Evolutionary conservation across 1,140 invertebrate genomes (phyloP).

Genomic region (Homalodisca vitripennis): DNA sequence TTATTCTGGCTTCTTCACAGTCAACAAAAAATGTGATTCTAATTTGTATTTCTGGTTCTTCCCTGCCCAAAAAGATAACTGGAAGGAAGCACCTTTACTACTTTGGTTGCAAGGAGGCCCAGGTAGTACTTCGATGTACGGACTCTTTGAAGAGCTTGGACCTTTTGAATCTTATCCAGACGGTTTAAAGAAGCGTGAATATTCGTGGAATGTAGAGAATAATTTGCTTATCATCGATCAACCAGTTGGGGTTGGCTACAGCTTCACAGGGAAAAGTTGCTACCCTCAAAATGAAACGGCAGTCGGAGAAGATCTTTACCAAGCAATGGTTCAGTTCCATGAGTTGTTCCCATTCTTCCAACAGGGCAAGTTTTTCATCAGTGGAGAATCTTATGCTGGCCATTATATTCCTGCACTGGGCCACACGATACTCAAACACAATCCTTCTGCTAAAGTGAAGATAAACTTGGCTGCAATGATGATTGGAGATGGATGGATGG

Average conservation of each 20-base stretch:
- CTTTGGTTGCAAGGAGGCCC: slow-evolving; percentile 80
- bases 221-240: slow-evolving; percentile 75
- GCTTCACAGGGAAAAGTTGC: slow-evolving; percentile 65
- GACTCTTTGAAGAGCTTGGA: slow-evolving; percentile 66
- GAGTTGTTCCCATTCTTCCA: slow-evolving; percentile 66
- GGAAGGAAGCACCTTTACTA: slow-evolving; percentile 58
- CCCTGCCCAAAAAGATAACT: slow-evolving; percentile 53
- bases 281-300: slow-evolving; percentile 65
- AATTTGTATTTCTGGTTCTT: slow-evolving; percentile 82
- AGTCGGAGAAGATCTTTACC: slow-evolving; percentile 40
- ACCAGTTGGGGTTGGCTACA: slow-evolving; percentile 51
- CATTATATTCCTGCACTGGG: slow-evolving; percentile 78
- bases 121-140: slow-evolving; percentile 66
- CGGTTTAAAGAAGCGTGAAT: slow-evolving; percentile 46
- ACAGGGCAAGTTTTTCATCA: slow-evolving; percentile 69
- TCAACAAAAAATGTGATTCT: slow-evolving; percentile 56
- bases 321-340: slow-evolving; percentile 59
- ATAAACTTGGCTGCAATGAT: slow-evolving; percentile 67
- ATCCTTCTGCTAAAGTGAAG: slow-evolving; percentile 53
- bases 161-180: slow-evolving; percentile 19
- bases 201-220: slow-evolving; percentile 23
- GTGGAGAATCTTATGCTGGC: slow-evolving; percentile 85
- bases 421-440: slow-evolving; percentile 71
- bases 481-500: slow-evolving; percentile 83
- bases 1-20: slow-evolving; percentile 70